Evolutionary conservation across 2,888 invertebrate species (phyloP), one percentile per base, ranked within the genome.

Genomic region (Leucophora obtusa): DNA sequence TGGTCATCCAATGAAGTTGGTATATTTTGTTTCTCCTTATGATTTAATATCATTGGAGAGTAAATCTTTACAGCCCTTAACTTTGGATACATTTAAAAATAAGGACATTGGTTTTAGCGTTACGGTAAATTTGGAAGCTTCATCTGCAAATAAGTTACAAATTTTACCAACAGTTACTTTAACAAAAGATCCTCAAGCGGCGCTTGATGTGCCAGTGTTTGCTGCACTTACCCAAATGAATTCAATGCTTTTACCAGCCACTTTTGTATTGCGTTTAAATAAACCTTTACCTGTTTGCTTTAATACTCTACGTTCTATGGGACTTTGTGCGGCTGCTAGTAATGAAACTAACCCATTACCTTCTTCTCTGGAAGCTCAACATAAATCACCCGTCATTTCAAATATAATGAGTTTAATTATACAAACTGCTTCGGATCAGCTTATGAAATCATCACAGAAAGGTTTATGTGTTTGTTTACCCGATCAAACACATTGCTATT

Each of bases 401-500:
- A 85, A 85, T 3, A 85, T 87, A n/a, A 86, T 89, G 84, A 87
- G 94, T 83, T 91, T 97, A 8, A 95, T 97, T 69, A 94, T 96
- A 2, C 94, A 95, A 83, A 94, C 95, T 84, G 92, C 94, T 0
- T 95, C 96, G 79, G 93, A 94, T 84, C 95, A 94, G 78, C 93
- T 94, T 84, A 92, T 95, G 86, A 93, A 94, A 85, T 94, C 94
- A 86, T 93, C 93, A 69, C 94, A 94, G 86, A 95, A 94, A 87
- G 97, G 96, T 72, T 91, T 97, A 15, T 96, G 95, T 92, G 97
- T 98, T 88, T 95, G 94, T 74, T 91, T 98, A 59, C 97, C 98
- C 0, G 98, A 97, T 88, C 98, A 98, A 89, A 95, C 94, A 75
- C 98, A 98, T 88, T 97, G 97, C 87, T 98, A 97, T 90, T 97